A percentile compares a stretch with the other conserved stretches of the same genome.
Evolutionary conservation across 1,140 invertebrate species (phyloP).

Genomic region (Odontomachus brunneus): DNA sequence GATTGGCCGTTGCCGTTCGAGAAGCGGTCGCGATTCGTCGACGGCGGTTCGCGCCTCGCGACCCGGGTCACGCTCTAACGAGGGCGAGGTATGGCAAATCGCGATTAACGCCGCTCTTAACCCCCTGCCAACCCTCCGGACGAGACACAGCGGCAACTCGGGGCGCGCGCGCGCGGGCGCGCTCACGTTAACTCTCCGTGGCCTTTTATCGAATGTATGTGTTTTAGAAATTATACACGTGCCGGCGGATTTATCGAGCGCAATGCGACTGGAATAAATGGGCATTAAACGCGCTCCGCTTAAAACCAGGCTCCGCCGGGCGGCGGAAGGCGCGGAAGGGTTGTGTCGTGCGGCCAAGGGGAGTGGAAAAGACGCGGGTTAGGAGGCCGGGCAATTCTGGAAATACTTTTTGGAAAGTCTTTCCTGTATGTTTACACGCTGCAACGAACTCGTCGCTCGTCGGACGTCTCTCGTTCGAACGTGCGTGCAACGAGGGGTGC

Average conservation of each 20-base stretch:
- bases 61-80: constrained; percentile 28
- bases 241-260: constrained; percentile 66
- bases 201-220: constrained; percentile 70
- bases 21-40: constrained; percentile 56
- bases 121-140: background rate
- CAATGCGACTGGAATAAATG: constrained; percentile 41
- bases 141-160: constrained; percentile 48
- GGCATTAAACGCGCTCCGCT: constrained; percentile 33
- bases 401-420: constrained; percentile 29
- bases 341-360: too few relatives aligned
- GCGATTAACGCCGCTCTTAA: constrained; percentile 62
- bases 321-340: background rate
- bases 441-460: constrained; percentile 22
- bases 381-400: constrained; percentile 11
- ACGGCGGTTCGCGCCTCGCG: constrained; percentile 37
- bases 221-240: constrained; percentile 71
- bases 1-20: constrained; percentile 65
- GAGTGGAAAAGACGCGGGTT: constrained; percentile 2
- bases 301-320: constrained; percentile 8
- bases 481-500: constrained; percentile 66
- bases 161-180: background rate
- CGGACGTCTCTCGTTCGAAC: too few relatives aligned
- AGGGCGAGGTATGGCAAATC: constrained; percentile 57
- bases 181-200: constrained; percentile 54
- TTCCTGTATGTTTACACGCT: constrained; percentile 12